phyloP scores from a whole-genome alignment of 1,140 invertebrate genomes.

The Drosophila carrolli region DNA sequence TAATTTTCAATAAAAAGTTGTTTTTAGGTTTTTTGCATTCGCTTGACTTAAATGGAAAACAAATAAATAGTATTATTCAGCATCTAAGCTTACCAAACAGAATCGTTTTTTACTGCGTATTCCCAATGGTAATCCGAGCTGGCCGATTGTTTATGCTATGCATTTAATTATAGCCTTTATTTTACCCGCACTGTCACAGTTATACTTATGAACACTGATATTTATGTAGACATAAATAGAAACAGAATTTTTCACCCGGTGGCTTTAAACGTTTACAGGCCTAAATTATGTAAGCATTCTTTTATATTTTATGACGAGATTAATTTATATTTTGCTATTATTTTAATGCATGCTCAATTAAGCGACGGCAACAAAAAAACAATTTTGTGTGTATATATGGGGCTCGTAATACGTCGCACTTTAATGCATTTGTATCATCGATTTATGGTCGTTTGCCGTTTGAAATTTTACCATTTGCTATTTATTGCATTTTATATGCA shows the following conservation, averaged over 20 bases:
- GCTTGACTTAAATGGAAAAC: slow-evolving; percentile 6
- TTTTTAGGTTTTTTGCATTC: background rate
- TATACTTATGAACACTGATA: slow-evolving; percentile 23
- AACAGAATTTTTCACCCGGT: slow-evolving; percentile 24
- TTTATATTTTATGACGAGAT: slow-evolving; percentile 44
- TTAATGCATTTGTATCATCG: slow-evolving; percentile 64
- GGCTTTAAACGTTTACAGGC: slow-evolving; percentile 55
- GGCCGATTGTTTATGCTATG: slow-evolving; percentile 36
- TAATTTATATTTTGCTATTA: slow-evolving; percentile 57
- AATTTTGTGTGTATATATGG: slow-evolving; percentile 8
- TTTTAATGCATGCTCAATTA: slow-evolving; percentile 70
- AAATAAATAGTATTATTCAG: slow-evolving; percentile 15
- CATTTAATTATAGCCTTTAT: slow-evolving; percentile 56
- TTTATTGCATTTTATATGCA: slow-evolving; percentile 46
- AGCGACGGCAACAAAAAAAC: slow-evolving; percentile 8
- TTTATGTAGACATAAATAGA: slow-evolving; percentile 35
- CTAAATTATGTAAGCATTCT: slow-evolving; percentile 52
- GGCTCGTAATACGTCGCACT: slow-evolving; percentile 20
- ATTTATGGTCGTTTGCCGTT: slow-evolving; percentile 68
- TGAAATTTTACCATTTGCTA: slow-evolving; percentile 51
- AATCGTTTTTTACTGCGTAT: slow-evolving; percentile 7
- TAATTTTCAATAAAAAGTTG: slow-evolving; percentile 20
- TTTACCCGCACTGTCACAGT: slow-evolving; percentile 21
- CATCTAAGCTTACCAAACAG: slow-evolving; percentile 42
- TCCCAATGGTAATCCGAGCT: slow-evolving; percentile 64